Evolutionary conservation across 2,797 vertebrate species (phyloP), one percentile per base, ranked within the genome.

Genomic region (Chanos chanos): DNA sequence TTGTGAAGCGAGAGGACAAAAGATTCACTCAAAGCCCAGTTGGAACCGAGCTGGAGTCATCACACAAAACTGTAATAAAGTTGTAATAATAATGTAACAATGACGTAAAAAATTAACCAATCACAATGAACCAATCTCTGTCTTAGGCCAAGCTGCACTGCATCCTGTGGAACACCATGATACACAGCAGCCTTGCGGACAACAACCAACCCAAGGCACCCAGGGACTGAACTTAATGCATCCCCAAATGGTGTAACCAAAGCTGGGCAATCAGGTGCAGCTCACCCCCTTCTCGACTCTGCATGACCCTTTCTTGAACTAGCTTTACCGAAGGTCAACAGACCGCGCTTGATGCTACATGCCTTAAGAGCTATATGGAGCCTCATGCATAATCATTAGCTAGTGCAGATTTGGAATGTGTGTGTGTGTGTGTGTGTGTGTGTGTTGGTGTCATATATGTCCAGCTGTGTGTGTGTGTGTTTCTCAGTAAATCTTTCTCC

Each of bases 251-350:
- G 19, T 3, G 21, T 36, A 33, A 48, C 47, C 48, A 25, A 36
- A 3, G 2, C 7, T 33, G 53, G 58, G 33, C 27, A 51, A 48
- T 66, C 34, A 48, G 49, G 41, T 54, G 22, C 56, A 47, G 22
- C 53, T 24, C 9, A 43, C 43, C 19, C 41, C 25, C 40, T 10
- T 4, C 19, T 43, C 43, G 19, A 22, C 18, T 2, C 18, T 9
- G 16, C 41, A 9, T 10, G 10, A 16, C 7, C 39, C 18, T 40
- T 43, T 10, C 4, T 40, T 43, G 5, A 22, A 21, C 40, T 43
- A 19, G 40, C 9, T 40, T 40, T 19, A 5, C 18, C 43, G 40
- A 43, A 8, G 18, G 3, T 22, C 43, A 43, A 43, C 9, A 9
- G 19, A 19, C 43, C 37, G 34, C 57, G 33, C 19, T 28, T 22